Percentiles rank a stretch among this genome's conserved stretches.
Conservation (phyloP, 2,797 vertebrate genomes). For the Erpetoichthys calabaricus region DNA sequence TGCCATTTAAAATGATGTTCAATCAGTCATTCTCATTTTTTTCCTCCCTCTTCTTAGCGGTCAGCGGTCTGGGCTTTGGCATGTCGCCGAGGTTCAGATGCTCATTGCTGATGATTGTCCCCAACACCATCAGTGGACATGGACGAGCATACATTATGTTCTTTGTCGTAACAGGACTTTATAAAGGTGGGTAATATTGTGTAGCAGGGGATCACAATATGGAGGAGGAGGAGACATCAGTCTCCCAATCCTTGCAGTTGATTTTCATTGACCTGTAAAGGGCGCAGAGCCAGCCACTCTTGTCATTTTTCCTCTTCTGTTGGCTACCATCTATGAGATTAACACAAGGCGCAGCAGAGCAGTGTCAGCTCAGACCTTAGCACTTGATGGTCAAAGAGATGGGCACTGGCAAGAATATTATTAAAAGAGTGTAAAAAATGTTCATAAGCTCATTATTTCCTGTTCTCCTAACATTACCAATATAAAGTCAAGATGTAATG, state of each 20-base stretch:
- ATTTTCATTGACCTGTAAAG: background rate
- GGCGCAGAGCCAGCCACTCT: background rate
- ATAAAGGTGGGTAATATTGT: constrained; percentile 37
- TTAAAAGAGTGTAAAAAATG: no score
- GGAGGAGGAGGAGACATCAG: background rate
- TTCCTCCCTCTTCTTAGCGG: constrained; percentile 28
- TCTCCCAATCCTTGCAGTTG: background rate
- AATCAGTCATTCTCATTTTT: background rate
- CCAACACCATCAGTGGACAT: constrained; percentile 66
- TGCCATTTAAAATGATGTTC: background rate
- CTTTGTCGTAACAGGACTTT: constrained; percentile 49
- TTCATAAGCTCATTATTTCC: no score
- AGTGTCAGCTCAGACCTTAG: background rate
- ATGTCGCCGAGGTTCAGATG: constrained; percentile 61
- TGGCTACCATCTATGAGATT: no score
- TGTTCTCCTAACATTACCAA: no score
- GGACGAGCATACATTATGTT: constrained; percentile 59
- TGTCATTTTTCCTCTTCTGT: no score
- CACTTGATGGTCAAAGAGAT: background rate
- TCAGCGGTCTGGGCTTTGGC: constrained; percentile 50
- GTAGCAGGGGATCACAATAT: background rate
- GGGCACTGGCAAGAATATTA: no score
- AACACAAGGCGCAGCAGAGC: no score
- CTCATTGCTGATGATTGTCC: constrained; percentile 51
- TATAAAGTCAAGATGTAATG: no score